These are phyloP conservation scores for Haplotaxodon microlepis DNA, from an alignment of 2,113 vertebrate species.

Conservation along the genomic window DNA sequence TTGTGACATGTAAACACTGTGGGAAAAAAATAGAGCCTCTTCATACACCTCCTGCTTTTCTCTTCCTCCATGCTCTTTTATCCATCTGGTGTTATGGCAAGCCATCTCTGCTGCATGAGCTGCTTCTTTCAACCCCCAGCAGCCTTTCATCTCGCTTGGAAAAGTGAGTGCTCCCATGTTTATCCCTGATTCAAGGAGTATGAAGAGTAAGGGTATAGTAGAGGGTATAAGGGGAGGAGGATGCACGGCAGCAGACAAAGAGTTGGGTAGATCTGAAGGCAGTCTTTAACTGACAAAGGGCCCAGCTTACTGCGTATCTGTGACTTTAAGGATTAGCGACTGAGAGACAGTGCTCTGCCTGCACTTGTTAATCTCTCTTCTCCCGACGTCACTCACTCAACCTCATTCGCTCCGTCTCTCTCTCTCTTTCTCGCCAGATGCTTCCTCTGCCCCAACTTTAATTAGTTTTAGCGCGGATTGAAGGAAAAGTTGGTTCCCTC, in stretches of 20 bases:
- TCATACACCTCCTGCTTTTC: neutral
- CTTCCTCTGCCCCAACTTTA: conserved; percentile 57
- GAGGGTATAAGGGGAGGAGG: conserved; percentile 21
- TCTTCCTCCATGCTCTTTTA: conserved; percentile 36
- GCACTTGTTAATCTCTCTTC: conserved; percentile 53
- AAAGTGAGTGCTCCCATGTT: conserved; percentile 38
- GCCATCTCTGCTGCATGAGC: conserved; percentile 17
- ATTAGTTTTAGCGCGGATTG: conserved; percentile 62
- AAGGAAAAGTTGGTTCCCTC: conserved; percentile 47
- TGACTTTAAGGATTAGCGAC: conserved; percentile 64
- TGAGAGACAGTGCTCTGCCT: conserved; percentile 51
- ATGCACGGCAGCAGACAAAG: conserved; percentile 37
- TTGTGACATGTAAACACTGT: conserved; percentile 45
- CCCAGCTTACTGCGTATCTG: conserved; percentile 50
- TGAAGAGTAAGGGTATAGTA: conserved; percentile 15
- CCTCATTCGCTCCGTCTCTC: conserved; percentile 16
- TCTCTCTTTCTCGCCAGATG: conserved; percentile 6
- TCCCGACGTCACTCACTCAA: conserved; percentile 45
- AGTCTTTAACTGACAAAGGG: conserved; percentile 56
- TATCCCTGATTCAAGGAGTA: conserved; percentile 43
- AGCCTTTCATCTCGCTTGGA: conserved; percentile 42
- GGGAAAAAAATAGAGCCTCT: conserved; percentile 2
- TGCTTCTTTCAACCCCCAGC: conserved; percentile 35
- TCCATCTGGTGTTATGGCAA: conserved; percentile 32
- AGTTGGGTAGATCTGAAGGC: conserved; percentile 48